Percentiles rank a stretch among this genome's conserved stretches.
Conservation (phyloP, 1,140 invertebrate species). For the Antheraea pernyi region DNA sequence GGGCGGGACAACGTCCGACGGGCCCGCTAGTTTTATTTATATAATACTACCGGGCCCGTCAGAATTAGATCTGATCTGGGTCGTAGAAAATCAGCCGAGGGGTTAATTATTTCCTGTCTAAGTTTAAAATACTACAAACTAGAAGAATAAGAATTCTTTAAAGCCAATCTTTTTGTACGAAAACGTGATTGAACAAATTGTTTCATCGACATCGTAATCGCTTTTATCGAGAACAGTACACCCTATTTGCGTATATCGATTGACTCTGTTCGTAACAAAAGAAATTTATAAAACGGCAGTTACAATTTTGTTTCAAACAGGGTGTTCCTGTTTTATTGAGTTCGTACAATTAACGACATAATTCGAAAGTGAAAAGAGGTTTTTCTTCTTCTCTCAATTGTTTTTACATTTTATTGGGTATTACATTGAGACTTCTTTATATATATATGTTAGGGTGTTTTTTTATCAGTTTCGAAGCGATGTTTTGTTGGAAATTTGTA, state of each 20-base stretch:
- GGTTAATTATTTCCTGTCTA: too few relatives aligned
- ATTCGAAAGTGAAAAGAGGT: neutral
- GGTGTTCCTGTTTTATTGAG: neutral
- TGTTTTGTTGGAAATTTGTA: too few relatives aligned
- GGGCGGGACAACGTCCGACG: too few relatives aligned
- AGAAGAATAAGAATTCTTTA: neutral
- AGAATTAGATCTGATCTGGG: too few relatives aligned
- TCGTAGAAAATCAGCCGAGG: too few relatives aligned
- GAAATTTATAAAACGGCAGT: slow-evolving; percentile 1
- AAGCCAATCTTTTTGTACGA: neutral
- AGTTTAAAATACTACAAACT: neutral
- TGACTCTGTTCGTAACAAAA: neutral
- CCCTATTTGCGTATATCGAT: neutral
- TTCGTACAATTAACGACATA: neutral
- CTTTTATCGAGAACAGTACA: neutral
- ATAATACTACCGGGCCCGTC: too few relatives aligned
- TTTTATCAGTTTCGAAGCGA: too few relatives aligned
- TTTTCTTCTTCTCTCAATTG: neutral
- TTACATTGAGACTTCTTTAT: too few relatives aligned
- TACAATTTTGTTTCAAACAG: neutral
- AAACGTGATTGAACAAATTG: neutral
- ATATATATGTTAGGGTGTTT: too few relatives aligned
- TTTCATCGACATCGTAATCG: neutral
- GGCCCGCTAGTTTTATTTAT: too few relatives aligned
- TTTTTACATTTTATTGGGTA: neutral